phyloP scores from a whole-genome alignment of 2,797 vertebrate species.

The Pipistrellus pipistrellus region DNA sequence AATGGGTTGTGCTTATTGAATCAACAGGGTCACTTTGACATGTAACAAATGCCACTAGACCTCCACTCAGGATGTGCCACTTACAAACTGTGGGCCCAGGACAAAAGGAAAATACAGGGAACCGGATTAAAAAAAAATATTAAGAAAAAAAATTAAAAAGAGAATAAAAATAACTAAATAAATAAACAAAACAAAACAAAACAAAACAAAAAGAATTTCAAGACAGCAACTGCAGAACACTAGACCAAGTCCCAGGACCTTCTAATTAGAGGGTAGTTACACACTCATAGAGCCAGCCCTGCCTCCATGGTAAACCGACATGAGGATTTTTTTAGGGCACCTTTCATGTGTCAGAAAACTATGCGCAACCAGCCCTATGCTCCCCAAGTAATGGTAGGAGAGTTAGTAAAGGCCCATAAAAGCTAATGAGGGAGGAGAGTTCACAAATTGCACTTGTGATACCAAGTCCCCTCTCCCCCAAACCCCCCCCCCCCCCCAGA shows the following conservation, averaged over 20 bases:
- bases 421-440: conserved; percentile 54
- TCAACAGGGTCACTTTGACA: conserved; percentile 79
- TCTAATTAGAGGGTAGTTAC: background rate
- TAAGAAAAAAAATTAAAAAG: too few species aligned
- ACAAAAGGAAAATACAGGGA: background rate
- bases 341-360: conserved; percentile 80
- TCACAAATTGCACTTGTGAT: conserved; percentile 57
- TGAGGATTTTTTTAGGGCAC: conserved; percentile 74
- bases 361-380: conserved; percentile 74
- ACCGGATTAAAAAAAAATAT: background rate
- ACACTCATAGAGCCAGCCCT: background rate
- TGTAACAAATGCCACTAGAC: conserved; percentile 75
- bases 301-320: conserved; percentile 70
- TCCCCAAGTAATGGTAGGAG: conserved; percentile 77
- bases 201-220: background rate
- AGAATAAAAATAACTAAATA: too few species aligned
- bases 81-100: background rate
- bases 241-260: background rate
- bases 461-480: background rate
- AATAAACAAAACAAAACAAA: too few species aligned
- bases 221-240: background rate
- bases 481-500: background rate
- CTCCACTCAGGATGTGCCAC: conserved; percentile 14
- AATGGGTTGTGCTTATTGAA: conserved; percentile 72
- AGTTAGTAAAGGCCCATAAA: conserved; percentile 68